Percentiles rank a stretch among this genome's conserved stretches.
Conservation (phyloP, 2,113 vertebrate genomes). For the Phalacrocorax aristotelis region DNA sequence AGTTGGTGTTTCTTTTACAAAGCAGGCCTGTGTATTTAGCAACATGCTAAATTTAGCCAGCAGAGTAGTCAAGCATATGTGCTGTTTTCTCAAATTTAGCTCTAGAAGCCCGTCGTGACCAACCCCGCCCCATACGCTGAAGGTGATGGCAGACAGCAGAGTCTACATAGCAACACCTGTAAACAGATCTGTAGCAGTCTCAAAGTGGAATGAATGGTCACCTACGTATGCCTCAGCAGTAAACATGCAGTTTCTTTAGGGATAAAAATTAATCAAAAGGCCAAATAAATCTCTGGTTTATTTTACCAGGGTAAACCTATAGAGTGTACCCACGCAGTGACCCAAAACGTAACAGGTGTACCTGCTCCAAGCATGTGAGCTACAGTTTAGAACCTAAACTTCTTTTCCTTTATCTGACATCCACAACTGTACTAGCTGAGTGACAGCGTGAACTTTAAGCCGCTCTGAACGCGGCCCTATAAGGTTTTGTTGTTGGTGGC, state of each 20-base stretch:
- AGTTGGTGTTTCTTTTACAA: background rate
- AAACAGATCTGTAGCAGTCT: background rate
- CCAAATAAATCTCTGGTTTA: background rate
- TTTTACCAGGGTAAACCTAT: background rate
- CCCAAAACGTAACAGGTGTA: background rate
- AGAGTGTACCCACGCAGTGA: background rate
- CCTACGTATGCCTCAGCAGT: background rate
- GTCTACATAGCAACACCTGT: background rate
- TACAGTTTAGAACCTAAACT: background rate
- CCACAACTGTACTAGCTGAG: background rate
- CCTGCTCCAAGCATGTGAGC: background rate
- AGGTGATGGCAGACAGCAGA: background rate
- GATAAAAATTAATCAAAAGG: background rate
- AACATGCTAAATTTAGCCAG: background rate
- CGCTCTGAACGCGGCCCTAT: background rate
- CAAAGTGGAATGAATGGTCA: rapidly evolving
- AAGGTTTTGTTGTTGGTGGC: background rate
- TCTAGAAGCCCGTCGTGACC: background rate
- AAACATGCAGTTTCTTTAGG: background rate
- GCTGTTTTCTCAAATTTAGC: background rate
- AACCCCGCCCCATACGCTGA: background rate
- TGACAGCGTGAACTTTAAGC: rapidly evolving
- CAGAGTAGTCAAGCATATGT: background rate
- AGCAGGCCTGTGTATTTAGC: background rate
- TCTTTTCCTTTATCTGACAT: background rate